Percentiles rank a stretch among this genome's conserved stretches.
These are phyloP conservation scores for Acleris laterana DNA, from an alignment of 2,888 invertebrate species.

Conservation along the genomic window DNA sequence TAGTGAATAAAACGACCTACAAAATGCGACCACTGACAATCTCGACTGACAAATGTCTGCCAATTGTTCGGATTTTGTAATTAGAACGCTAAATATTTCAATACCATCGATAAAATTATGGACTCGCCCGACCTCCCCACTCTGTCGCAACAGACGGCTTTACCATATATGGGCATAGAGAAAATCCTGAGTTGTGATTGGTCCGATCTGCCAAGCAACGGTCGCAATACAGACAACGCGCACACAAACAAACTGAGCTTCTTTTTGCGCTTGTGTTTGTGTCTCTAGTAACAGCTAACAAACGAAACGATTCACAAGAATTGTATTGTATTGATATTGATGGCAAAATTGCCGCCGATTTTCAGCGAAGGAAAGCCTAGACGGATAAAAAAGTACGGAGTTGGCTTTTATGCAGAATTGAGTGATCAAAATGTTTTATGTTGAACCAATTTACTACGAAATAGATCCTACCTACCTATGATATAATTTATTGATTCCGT, in stretches of 20 bases:
- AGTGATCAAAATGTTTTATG: background rate
- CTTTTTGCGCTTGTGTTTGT: conserved; percentile 54
- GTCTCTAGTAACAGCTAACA: conserved; percentile 52
- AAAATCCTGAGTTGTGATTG: conserved; percentile 87
- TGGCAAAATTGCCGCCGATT: conserved; percentile 16
- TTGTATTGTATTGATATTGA: background rate
- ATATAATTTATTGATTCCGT: too few relatives aligned
- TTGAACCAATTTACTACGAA: too few relatives aligned
- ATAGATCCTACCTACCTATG: too few relatives aligned
- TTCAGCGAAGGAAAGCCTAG: background rate
- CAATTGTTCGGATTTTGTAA: conserved; percentile 62
- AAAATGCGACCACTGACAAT: conserved; percentile 53
- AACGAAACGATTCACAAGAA: conserved; percentile 39
- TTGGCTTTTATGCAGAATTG: conserved; percentile 8
- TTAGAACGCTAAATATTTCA: conserved; percentile 60
- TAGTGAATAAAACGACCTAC: conserved; percentile 55
- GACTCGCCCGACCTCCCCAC: conserved; percentile 81
- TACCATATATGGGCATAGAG: conserved; percentile 94
- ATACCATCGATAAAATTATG: conserved; percentile 50
- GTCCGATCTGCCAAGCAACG: conserved; percentile 80
- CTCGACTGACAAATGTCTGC: conserved; percentile 56
- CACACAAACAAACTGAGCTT: conserved; percentile 46
- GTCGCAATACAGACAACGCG: conserved; percentile 73
- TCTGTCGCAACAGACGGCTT: conserved; percentile 84
- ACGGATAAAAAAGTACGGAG: conserved; percentile 16